A percentile compares a stretch with the other conserved stretches of the same genome.
These are phyloP conservation scores for Hoplias malabaricus DNA, from an alignment of 2,113 vertebrate genomes.

Conservation along the genomic window DNA sequence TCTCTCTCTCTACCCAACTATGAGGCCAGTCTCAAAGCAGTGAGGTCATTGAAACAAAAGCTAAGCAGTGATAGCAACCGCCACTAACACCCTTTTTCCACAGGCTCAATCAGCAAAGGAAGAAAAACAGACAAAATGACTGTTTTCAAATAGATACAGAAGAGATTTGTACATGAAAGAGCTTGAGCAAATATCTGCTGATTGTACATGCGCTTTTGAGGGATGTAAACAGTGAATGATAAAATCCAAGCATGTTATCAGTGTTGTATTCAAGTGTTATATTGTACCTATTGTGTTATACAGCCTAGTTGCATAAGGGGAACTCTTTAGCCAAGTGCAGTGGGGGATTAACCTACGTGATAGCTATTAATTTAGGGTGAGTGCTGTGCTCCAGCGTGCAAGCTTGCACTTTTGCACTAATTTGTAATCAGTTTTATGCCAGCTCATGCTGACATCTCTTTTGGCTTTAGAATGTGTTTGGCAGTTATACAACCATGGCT, in stretches of 20 bases:
- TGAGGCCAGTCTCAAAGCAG: not conserved
- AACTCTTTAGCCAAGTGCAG: not conserved
- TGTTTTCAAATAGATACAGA: not conserved
- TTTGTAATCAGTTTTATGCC: slow-evolving; percentile 16
- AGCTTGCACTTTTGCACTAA: not conserved
- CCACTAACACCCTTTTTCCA: slow-evolving; percentile 17
- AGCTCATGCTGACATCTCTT: slow-evolving; percentile 1
- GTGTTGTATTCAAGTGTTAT: not conserved
- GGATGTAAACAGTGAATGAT: not conserved
- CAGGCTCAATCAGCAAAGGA: not conserved
- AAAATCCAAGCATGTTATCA: not conserved
- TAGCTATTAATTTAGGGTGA: not conserved
- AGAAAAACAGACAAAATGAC: not conserved
- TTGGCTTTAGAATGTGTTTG: too few relatives aligned
- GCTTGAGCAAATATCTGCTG: not conserved
- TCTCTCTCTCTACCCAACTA: not conserved
- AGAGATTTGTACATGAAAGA: not conserved
- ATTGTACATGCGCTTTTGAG: not conserved
- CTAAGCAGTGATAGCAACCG: not conserved
- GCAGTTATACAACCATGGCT: not conserved
- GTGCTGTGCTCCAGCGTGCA: not conserved
- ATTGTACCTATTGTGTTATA: not conserved
- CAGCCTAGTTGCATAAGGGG: not conserved
- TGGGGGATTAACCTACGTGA: not conserved
- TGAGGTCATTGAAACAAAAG: slow-evolving; percentile 7